phyloP scores from a whole-genome alignment of 2,888 invertebrate genomes.

The Glyphotaelius pellucidus region DNA sequence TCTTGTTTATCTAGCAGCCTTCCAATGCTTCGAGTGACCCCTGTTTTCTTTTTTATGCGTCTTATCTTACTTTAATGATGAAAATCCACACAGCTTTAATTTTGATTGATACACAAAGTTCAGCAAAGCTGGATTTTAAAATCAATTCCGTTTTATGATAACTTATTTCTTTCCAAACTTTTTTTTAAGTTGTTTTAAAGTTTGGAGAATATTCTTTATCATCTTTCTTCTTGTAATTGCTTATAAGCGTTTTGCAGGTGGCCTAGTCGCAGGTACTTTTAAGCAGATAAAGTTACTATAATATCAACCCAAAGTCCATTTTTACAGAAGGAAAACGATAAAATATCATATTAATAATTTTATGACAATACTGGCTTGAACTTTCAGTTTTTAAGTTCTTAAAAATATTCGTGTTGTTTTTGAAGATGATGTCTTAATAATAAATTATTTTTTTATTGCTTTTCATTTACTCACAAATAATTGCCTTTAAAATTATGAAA shows the following conservation, averaged over 20 bases:
- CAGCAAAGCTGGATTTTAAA: neutral
- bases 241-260: neutral
- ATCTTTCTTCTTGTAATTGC: neutral
- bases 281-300: no score
- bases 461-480: no score
- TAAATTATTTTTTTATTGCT: no score
- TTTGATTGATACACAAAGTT: neutral
- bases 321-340: no score
- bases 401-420: no score
- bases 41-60: neutral
- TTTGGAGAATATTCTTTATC: neutral
- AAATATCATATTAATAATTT: no score
- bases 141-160: neutral
- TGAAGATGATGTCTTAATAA: no score
- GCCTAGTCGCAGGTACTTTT: neutral
- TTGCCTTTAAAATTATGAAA: no score
- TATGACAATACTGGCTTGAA: no score
- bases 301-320: neutral
- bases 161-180: neutral
- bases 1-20: neutral
- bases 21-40: neutral
- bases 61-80: neutral
- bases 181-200: neutral
- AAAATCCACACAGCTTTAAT: neutral
- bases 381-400: no score